These are phyloP conservation scores for Salvelinus namaycush DNA, from an alignment of 2,113 vertebrate species.

Conservation along the genomic window DNA sequence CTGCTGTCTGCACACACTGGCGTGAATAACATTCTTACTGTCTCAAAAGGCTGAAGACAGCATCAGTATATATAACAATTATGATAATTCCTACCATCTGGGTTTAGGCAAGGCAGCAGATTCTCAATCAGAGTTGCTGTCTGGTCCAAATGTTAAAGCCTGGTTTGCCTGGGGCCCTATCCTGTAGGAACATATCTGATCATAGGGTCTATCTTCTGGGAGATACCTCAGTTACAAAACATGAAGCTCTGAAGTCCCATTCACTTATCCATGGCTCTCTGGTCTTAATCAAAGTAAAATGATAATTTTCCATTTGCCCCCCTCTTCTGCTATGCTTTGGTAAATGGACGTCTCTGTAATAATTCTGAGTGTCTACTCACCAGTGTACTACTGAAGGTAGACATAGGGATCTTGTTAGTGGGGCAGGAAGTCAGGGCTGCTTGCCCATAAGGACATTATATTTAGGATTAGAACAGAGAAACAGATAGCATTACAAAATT, in stretches of 20 bases:
- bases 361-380: slow-evolving; percentile 23
- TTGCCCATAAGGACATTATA: slow-evolving; percentile 42
- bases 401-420: slow-evolving; percentile 41
- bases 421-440: slow-evolving; percentile 12
- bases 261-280: slow-evolving; percentile 17
- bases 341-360: slow-evolving; percentile 37
- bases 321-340: not conserved
- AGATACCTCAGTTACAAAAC: slow-evolving; percentile 24
- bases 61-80: slow-evolving; percentile 16
- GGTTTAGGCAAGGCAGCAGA: not conserved
- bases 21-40: not conserved
- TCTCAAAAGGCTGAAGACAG: slow-evolving; percentile 23
- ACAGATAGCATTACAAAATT: not conserved
- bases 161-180: slow-evolving; percentile 15
- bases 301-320: slow-evolving; percentile 18
- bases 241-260: slow-evolving; percentile 7
- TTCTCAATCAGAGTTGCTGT: not conserved
- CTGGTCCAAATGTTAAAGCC: slow-evolving; percentile 3
- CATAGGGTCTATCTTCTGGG: slow-evolving; percentile 17
- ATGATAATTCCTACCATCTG: slow-evolving; percentile 38
- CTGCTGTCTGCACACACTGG: slow-evolving; percentile 17
- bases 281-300: slow-evolving; percentile 48
- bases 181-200: slow-evolving; percentile 10
- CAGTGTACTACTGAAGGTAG: slow-evolving; percentile 25
- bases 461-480: slow-evolving; percentile 28